Evolutionary conservation across 2,113 vertebrate species (phyloP).

Genomic region (Xiphophorus couchianus): DNA sequence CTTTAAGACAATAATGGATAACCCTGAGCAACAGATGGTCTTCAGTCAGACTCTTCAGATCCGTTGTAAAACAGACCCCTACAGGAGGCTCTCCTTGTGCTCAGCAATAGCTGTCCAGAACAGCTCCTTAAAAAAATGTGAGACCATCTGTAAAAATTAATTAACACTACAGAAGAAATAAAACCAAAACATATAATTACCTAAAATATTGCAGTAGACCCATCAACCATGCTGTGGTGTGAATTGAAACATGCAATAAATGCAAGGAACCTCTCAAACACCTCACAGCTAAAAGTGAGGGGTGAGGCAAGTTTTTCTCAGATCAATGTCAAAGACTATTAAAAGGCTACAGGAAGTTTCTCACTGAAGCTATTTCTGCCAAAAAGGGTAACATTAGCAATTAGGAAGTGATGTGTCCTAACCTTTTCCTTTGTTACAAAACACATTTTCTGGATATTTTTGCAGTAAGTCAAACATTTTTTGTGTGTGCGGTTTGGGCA

Average conservation of each 20-base stretch:
- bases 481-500: not conserved
- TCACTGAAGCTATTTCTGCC: not conserved
- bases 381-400: not conserved
- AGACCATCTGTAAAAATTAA: not conserved
- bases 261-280: not conserved
- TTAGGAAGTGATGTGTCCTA: not conserved
- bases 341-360: not conserved
- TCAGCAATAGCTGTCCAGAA: no score
- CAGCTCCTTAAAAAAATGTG: no score
- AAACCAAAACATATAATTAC: not conserved
- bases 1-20: no score
- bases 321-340: not conserved
- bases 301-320: not conserved
- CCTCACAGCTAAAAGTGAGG: not conserved
- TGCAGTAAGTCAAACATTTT: not conserved
- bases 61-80: no score
- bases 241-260: not conserved
- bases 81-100: no score
- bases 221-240: not conserved
- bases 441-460: no score
- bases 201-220: not conserved
- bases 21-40: no score
- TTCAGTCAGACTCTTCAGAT: no score
- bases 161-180: not conserved
- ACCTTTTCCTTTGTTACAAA: not conserved